Evolutionary conservation across 2,797 vertebrate genomes (phyloP), one percentile per base, ranked within the genome.

Genomic region (Limnodromus scolopaceus): DNA sequence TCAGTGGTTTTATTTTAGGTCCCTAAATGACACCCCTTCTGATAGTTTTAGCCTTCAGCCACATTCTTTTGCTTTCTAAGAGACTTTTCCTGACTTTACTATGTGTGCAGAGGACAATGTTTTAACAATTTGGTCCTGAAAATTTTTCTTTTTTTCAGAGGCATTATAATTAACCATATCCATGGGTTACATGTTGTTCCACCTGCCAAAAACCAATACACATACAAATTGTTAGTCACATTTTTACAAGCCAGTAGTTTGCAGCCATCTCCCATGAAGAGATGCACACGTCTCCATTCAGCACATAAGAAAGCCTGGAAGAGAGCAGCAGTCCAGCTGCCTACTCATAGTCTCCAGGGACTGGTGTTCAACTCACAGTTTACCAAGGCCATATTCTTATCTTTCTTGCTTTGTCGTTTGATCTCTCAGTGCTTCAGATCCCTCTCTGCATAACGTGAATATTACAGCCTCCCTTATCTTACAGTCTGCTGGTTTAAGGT

Each of bases 1-100:
- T 71, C 36, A 76, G 70, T 61, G 46, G 63, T 39, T 88, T 92
- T 80, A 68, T 74, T 92, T 93, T 90, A 88, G 80, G 70, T 89
- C 58, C 58, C 46, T 86, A 70, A 89, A 72, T 79, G 57, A 90
- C 32, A 81, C 7, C 24, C 41, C 5, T 91, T 78, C 65, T 88
- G 64, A 60, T 57, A 38, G 9, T 45, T 77, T 83, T 80, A 80
- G 76, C 19, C 70, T 68, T 85, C 45, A 60, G 41, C 45, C 79
- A 53, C 71, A 78, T 86, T 92, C 25, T 88, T 88, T 71, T 84
- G 2, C 57, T 93, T 92, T 66, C 90, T 53, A 25, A 86, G 74
- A 86, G 65, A 51, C 22, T 51, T 83, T 78, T 86, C 49, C 61
- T 75, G 23, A 41, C 15, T 77, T 90, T 19, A 36, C 3, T 22